Conservation (phyloP, 23 tunicate genomes). For the Phallusia fumigata region DNA sequence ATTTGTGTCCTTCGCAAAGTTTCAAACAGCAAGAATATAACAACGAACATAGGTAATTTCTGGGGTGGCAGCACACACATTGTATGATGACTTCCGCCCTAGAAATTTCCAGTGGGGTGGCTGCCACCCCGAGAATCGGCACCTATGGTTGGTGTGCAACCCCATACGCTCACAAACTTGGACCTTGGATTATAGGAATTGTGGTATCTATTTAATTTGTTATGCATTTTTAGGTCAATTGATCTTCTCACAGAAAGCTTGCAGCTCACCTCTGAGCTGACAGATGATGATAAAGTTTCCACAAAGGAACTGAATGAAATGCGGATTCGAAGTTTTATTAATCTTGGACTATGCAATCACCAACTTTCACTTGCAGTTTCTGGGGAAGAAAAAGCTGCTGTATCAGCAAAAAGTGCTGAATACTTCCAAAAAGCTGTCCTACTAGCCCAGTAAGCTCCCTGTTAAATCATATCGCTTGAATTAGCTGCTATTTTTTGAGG, state of each 20-base stretch:
- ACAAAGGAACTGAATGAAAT: conserved; percentile 54
- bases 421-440: conserved; percentile 48
- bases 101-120: too few relatives aligned
- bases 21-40: too few relatives aligned
- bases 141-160: too few relatives aligned
- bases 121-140: too few relatives aligned
- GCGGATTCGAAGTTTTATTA: conserved; percentile 64
- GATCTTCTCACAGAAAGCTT: conserved; percentile 40
- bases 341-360: conserved; percentile 62
- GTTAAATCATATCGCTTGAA: not conserved
- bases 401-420: conserved; percentile 25
- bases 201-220: not conserved
- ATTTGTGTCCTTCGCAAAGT: too few relatives aligned
- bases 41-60: too few relatives aligned
- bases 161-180: too few relatives aligned
- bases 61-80: too few relatives aligned
- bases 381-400: conserved; percentile 9
- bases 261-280: conserved; percentile 17
- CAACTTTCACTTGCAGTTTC: conserved; percentile 34
- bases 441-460: conserved; percentile 33
- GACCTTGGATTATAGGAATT: not conserved
- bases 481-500: too few relatives aligned
- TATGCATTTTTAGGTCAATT: conserved; percentile 29
- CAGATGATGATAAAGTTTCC: conserved; percentile 36
- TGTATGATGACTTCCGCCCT: too few relatives aligned